These are phyloP conservation scores for Ginglymostoma cirratum DNA, from an alignment of 2,113 vertebrate genomes.

Conservation along the genomic window DNA sequence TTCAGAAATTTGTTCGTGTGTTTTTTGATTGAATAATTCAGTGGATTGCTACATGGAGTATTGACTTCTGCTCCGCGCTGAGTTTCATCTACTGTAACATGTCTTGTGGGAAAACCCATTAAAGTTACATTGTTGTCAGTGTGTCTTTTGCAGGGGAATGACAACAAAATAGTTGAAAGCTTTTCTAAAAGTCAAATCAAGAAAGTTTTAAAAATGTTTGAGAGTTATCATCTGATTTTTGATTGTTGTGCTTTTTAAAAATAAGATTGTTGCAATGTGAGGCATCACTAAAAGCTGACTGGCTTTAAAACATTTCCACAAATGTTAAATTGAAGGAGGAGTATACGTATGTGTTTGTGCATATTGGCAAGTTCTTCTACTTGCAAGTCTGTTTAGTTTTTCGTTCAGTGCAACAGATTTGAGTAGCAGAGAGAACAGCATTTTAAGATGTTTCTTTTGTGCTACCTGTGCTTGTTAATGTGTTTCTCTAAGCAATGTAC, in stretches of 20 bases:
- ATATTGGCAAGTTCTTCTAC: not conserved
- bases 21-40: constrained; percentile 24
- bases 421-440: not conserved
- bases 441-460: not conserved
- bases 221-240: not conserved
- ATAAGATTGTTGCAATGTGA: not conserved
- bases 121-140: constrained; percentile 1
- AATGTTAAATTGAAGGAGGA: not conserved
- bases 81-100: constrained; percentile 11
- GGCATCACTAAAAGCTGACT: not conserved
- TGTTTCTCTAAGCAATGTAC: not conserved
- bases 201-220: not conserved
- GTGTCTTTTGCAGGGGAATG: not conserved
- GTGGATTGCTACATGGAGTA: not conserved
- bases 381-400: not conserved
- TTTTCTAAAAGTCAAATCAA: not conserved
- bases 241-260: not conserved
- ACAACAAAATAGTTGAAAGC: not conserved
- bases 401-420: not conserved
- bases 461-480: not conserved
- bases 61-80: not conserved
- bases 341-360: not conserved
- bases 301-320: not conserved
- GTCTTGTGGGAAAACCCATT: constrained; percentile 20
- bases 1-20: not conserved